phyloP scores from a whole-genome alignment of 2,888 invertebrate genomes.

The Tipula lateralis region DNA sequence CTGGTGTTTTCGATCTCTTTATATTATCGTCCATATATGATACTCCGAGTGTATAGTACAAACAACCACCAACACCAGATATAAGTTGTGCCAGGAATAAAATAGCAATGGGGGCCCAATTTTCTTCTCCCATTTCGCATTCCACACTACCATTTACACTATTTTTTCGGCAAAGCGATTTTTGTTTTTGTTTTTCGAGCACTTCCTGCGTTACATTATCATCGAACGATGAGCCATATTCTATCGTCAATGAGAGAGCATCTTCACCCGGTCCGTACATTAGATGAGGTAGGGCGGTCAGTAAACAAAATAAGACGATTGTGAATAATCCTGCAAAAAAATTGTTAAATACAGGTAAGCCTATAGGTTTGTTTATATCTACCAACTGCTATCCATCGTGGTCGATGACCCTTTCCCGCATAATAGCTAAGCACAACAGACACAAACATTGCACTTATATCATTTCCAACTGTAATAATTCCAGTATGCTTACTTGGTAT shows the following conservation, averaged over 20 bases:
- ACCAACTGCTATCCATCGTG: conserved; percentile 65
- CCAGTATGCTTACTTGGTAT: conserved; percentile 68
- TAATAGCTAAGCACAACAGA: conserved; percentile 65
- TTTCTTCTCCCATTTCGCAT: conserved; percentile 54
- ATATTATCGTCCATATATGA: conserved; percentile 73
- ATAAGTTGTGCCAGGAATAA: conserved; percentile 65
- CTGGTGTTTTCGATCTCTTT: conserved; percentile 68
- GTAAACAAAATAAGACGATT: conserved; percentile 60
- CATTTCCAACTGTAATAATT: conserved; percentile 67
- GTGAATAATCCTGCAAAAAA: conserved; percentile 50
- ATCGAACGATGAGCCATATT: conserved; percentile 52
- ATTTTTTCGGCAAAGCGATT: conserved; percentile 52
- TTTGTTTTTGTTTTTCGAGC: conserved; percentile 52
- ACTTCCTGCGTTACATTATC: conserved; percentile 49
- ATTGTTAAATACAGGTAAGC: background rate
- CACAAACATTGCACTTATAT: conserved; percentile 64
- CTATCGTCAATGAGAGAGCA: conserved; percentile 57
- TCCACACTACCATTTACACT: conserved; percentile 39
- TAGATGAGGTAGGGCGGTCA: conserved; percentile 64
- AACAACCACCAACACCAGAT: conserved; percentile 64
- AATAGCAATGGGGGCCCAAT: conserved; percentile 58
- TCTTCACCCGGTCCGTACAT: conserved; percentile 65
- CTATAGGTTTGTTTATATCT: background rate
- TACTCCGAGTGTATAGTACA: conserved; percentile 65
- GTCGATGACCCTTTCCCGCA: conserved; percentile 65